Conservation (phyloP, 2,797 vertebrate species). For the Trichosurus vulpecula region DNA sequence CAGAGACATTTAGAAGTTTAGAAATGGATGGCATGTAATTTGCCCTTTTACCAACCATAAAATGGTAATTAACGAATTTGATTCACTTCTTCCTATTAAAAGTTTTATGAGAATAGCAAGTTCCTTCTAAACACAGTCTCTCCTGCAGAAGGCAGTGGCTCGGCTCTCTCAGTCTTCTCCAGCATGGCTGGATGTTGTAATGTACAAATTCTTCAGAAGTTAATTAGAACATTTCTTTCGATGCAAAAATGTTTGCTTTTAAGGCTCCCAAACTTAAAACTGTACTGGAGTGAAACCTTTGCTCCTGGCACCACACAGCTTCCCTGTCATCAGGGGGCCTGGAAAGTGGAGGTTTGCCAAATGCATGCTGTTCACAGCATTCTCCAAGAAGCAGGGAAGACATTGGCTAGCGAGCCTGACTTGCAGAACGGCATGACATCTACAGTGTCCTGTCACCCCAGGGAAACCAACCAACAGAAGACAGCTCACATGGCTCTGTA, state of each 20-base stretch:
- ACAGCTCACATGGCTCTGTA: slow-evolving; percentile 35
- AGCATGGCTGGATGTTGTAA: slow-evolving; percentile 74
- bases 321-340: slow-evolving; percentile 34
- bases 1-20: slow-evolving; percentile 86
- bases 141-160: slow-evolving; percentile 80
- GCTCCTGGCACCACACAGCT: slow-evolving; percentile 36
- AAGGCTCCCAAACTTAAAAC: slow-evolving; percentile 67
- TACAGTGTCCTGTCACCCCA: slow-evolving; percentile 22
- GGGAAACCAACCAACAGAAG: not conserved
- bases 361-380: not conserved
- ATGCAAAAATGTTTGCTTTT: slow-evolving; percentile 74
- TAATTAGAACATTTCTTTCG: slow-evolving; percentile 77
- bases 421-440: slow-evolving; percentile 46
- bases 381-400: slow-evolving; percentile 19
- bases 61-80: slow-evolving; percentile 88
- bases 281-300: slow-evolving; percentile 61
- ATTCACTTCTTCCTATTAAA: slow-evolving; percentile 87
- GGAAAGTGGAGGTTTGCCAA: slow-evolving; percentile 48
- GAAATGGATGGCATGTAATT: slow-evolving; percentile 87
- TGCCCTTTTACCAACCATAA: slow-evolving; percentile 87
- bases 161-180: slow-evolving; percentile 79
- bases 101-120: slow-evolving; percentile 84
- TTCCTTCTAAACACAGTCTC: slow-evolving; percentile 83
- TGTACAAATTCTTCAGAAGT: slow-evolving; percentile 75
- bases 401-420: slow-evolving; percentile 38